Conservation (phyloP, 2,888 invertebrate species). For the Ectemnius continuus region DNA sequence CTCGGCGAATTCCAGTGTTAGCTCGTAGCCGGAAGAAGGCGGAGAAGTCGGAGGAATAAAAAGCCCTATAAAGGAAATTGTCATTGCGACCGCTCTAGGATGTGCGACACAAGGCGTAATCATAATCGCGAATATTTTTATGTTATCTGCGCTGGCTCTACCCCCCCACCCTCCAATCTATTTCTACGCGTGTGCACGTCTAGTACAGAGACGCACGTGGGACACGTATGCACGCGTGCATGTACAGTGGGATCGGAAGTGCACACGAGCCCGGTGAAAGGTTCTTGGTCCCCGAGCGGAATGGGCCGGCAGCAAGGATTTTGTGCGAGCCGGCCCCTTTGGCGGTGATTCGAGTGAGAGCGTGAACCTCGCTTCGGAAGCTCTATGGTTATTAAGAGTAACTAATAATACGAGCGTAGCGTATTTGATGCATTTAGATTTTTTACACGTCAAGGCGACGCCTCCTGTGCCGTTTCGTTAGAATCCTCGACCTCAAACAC, state of each 20-base stretch:
- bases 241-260: slow-evolving; percentile 6
- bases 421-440: slow-evolving; percentile 70
- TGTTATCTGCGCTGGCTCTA: slow-evolving; percentile 32
- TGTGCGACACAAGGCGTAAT: slow-evolving; percentile 12
- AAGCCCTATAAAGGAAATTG: slow-evolving; percentile 14
- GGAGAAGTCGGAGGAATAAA: not conserved
- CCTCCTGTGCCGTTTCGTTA: slow-evolving; percentile 61
- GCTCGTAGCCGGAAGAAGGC: not conserved
- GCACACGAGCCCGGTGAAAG: not conserved
- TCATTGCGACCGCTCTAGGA: slow-evolving; percentile 27
- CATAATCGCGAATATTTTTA: slow-evolving; percentile 38
- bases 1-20: not conserved
- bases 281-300: not conserved
- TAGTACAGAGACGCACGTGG: not conserved
- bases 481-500: slow-evolving; percentile 39
- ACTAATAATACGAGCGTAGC: slow-evolving; percentile 50
- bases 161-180: slow-evolving; percentile 5
- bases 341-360: not conserved
- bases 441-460: slow-evolving; percentile 70
- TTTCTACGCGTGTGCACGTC: slow-evolving; percentile 40
- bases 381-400: slow-evolving; percentile 29
- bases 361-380: slow-evolving; percentile 14
- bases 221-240: not conserved
- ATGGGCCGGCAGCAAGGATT: not conserved
- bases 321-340: slow-evolving; percentile 25